A percentile compares a stretch with the other conserved stretches of the same genome.
These are phyloP conservation scores for Scolanthus callimorphus DNA, from an alignment of 92 coral and sea anemone genomes.

Conservation along the genomic window DNA sequence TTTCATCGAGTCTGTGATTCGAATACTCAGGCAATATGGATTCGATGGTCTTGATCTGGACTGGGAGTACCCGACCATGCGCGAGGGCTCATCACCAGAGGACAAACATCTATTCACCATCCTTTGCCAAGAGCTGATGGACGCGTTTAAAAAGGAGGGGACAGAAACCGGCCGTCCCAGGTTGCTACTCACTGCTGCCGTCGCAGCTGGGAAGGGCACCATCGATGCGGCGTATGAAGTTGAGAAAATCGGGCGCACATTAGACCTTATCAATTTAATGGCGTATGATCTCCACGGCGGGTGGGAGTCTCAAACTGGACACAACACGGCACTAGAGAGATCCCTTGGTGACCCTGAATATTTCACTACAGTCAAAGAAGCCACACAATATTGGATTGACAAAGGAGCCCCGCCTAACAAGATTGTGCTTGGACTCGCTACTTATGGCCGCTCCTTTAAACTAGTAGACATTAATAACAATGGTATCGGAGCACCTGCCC, in stretches of 20 bases:
- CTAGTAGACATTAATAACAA: too few species aligned
- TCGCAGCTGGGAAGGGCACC: conserved; percentile 27
- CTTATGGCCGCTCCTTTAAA: conserved; percentile 32
- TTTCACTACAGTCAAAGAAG: too few species aligned
- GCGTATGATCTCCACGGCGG: conserved; percentile 52
- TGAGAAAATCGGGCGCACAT: conserved; percentile 5
- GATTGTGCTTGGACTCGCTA: too few species aligned
- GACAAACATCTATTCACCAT: conserved; percentile 34
- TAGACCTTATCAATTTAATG: conserved; percentile 51
- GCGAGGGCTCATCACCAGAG: conserved; percentile 56
- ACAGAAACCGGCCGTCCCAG: conserved; percentile 26
- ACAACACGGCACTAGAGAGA: conserved; percentile 58
- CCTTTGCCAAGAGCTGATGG: too few species aligned
- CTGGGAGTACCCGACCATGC: conserved; percentile 44
- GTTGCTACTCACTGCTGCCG: conserved; percentile 49
- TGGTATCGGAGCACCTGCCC: too few species aligned
- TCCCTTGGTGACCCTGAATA: conserved; percentile 31
- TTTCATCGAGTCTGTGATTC: conserved; percentile 43
- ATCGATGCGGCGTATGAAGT: conserved; percentile 37
- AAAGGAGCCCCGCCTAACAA: too few species aligned
- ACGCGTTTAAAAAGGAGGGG: conserved; percentile 36
- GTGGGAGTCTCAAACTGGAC: conserved; percentile 49
- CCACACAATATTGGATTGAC: too few species aligned
- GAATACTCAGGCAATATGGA: conserved; percentile 22
- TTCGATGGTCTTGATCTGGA: too few species aligned